Percentiles rank a stretch among this genome's conserved stretches.
Conservation (phyloP, 1,140 invertebrate species). For the Megathymus violae region DNA sequence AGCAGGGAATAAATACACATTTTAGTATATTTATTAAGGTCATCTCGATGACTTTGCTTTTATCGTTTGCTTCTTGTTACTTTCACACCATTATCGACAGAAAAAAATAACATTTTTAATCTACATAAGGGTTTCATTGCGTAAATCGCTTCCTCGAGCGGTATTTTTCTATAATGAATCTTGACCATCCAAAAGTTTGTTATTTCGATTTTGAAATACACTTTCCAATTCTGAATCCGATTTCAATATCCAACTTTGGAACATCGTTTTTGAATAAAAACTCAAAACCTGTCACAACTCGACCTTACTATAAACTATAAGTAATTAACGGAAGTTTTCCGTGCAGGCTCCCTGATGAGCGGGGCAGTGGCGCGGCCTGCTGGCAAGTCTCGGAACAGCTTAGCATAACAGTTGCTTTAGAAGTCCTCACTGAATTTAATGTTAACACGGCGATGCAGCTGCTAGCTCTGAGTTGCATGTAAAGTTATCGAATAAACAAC, state of each 20-base stretch:
- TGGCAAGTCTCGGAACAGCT: slow-evolving; percentile 15
- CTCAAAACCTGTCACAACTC: slow-evolving; percentile 16
- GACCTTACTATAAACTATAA: slow-evolving; percentile 21
- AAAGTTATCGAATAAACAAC: too few species aligned
- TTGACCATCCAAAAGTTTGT: too few species aligned
- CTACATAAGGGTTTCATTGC: not conserved
- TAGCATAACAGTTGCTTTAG: slow-evolving; percentile 20
- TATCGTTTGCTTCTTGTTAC: too few species aligned
- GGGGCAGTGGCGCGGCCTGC: not conserved
- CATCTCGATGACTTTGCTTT: too few species aligned
- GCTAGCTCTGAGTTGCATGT: too few species aligned
- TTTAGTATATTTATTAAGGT: not conserved
- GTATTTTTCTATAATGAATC: not conserved
- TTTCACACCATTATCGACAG: too few species aligned
- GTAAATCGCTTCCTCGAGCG: not conserved
- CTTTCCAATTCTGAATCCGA: too few species aligned
- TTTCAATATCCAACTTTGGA: too few species aligned
- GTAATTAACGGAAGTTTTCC: not conserved
- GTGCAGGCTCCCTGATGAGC: not conserved
- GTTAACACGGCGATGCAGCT: slow-evolving; percentile 12
- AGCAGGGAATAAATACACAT: slow-evolving; percentile 7
- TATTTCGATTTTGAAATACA: too few species aligned
- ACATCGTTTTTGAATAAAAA: too few species aligned
- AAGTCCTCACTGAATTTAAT: slow-evolving; percentile 27
- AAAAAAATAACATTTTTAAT: not conserved